Evolutionary conservation across 2,113 vertebrate genomes (phyloP), one percentile per base, ranked within the genome.

Genomic region (Phoxinus phoxinus): DNA sequence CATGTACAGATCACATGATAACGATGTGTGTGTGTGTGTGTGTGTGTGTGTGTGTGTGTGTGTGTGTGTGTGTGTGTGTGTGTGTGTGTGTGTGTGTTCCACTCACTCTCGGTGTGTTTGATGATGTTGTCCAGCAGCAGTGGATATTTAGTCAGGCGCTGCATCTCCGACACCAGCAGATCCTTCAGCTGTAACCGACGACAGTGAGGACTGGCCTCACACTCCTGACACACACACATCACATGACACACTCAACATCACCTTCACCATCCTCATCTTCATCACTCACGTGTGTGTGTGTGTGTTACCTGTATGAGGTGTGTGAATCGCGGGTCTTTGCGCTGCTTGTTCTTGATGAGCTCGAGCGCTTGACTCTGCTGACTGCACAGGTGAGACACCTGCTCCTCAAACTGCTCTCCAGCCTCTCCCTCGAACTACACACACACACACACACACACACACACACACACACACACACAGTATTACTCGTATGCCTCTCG

Each of bases 121-220:
- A 97, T 93, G 91, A 99, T 94, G 87, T 92, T 99, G 87, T 98
- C 96, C 86, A 99, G 95, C 87, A 99, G 95, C 85, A 99, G 93
- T 0, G 98, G 98, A 89, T 99, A 99, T 90, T 99, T 99, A 82
- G 97, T 99, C 63, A 99, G 93, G 1, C 98, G 94, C 91, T 97
- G 97, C 97, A 97, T 99, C 90, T 99, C 98, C 0, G 96, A 96
- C 90, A 98, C 95, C 88, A 99, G 94, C 84, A 99, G 91, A 85
- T 99, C 98, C 87, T 96, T 96, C n/a, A 99, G 95, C 94, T 99
- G 98, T 71, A 99, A 94, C 56, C 98, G 90, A 9, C 97, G 94
- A 27, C 98, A 99, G 88, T 97, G 97, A 0, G 97, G 98, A 88
- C 96, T 96, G 78, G 97, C 96, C 89, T 95, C 94, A 9, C 94